A percentile compares a stretch with the other conserved stretches of the same genome.
Conservation (phyloP, 2,797 vertebrate species). For the Dicrostonyx torquatus region DNA sequence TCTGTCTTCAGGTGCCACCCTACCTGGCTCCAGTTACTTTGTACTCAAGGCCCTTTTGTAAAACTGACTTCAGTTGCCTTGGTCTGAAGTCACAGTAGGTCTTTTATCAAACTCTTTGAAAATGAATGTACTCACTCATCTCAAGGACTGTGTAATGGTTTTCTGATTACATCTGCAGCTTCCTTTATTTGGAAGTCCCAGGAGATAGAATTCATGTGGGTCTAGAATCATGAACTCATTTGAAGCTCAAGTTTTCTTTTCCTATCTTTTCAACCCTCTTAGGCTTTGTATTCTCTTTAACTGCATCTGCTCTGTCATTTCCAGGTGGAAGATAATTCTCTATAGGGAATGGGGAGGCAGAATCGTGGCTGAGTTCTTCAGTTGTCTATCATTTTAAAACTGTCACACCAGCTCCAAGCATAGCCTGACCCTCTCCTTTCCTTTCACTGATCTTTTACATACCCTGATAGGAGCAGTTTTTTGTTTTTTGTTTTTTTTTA, state of each 20-base stretch:
- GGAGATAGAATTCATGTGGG: neutral
- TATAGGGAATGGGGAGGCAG: neutral
- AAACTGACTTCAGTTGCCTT: neutral
- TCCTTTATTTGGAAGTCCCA: conserved; percentile 27
- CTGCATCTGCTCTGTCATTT: neutral
- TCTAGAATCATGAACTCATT: conserved; percentile 42
- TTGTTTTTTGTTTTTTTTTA: neutral
- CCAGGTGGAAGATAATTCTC: conserved; percentile 5
- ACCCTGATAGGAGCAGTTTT: neutral
- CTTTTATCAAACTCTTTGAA: neutral
- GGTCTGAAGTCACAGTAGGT: conserved; percentile 9
- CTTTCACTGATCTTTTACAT: neutral
- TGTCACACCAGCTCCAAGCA: neutral
- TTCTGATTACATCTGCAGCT: conserved; percentile 1
- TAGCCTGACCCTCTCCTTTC: neutral
- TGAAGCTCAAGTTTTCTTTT: conserved; percentile 51
- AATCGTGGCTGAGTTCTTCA: neutral
- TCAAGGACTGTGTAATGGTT: neutral
- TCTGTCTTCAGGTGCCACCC: neutral
- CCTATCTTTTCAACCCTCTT: conserved; percentile 11
- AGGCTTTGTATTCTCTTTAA: conserved; percentile 11
- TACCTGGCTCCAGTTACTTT: neutral
- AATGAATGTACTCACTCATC: neutral
- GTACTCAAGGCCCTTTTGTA: conserved; percentile 26
- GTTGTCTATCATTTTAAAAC: neutral